A percentile compares a stretch with the other conserved stretches of the same genome.
Conservation (phyloP, 1,140 invertebrate genomes). For the Camponotus floridanus region DNA sequence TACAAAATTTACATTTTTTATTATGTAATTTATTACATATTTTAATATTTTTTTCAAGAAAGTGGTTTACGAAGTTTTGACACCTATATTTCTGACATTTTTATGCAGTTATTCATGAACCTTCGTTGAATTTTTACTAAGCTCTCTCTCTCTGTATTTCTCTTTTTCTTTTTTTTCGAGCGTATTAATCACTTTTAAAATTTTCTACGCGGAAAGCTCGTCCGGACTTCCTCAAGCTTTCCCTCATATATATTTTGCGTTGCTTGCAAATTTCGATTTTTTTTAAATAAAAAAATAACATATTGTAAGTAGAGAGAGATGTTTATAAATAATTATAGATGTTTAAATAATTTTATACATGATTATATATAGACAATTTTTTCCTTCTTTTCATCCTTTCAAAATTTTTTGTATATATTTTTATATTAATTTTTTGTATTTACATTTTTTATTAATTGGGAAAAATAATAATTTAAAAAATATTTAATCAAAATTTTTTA, state of each 20-base stretch:
- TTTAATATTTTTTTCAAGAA: constrained; percentile 16
- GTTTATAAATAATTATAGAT: background rate
- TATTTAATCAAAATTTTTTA: background rate
- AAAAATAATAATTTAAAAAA: constrained; percentile 24
- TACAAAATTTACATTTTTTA: background rate
- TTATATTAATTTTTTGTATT: background rate
- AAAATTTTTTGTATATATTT: no score
- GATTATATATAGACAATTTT: no score
- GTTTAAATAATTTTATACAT: no score
- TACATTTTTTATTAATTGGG: background rate
- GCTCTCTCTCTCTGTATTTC: no score
- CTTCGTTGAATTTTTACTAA: constrained; percentile 7
- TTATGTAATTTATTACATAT: background rate
- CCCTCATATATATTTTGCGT: background rate
- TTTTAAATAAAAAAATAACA: background rate
- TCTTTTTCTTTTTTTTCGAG: background rate
- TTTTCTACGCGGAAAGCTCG: constrained; percentile 21
- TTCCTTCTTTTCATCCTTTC: no score
- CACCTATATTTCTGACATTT: constrained; percentile 34
- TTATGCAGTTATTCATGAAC: constrained; percentile 41
- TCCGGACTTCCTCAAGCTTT: constrained; percentile 39
- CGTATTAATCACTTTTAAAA: constrained; percentile 53
- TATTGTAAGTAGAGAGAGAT: background rate
- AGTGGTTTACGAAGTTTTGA: constrained; percentile 24
- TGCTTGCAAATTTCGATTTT: constrained; percentile 30